phyloP scores from a whole-genome alignment of 2,113 vertebrate species.

The Halcyon malimbica region DNA sequence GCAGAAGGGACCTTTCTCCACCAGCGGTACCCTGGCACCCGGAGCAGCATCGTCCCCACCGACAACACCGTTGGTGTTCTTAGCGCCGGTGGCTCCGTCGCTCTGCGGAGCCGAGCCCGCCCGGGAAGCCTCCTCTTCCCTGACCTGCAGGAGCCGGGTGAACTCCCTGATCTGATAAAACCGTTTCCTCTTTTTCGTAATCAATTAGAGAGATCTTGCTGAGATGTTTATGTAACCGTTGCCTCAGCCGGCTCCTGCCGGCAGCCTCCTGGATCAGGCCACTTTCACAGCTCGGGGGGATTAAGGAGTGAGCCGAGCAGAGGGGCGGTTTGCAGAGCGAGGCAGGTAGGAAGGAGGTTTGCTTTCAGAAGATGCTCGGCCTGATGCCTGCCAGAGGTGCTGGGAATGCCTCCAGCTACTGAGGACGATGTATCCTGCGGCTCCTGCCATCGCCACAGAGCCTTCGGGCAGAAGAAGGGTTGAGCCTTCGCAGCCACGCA shows the following conservation, averaged over 20 bases:
- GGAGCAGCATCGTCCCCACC: background rate
- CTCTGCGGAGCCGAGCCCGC: background rate
- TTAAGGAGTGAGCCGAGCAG: background rate
- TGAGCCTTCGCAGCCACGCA: background rate
- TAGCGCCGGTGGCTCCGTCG: background rate
- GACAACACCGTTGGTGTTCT: background rate
- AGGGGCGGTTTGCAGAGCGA: background rate
- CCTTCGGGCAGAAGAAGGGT: background rate
- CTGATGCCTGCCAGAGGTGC: background rate
- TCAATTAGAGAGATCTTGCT: background rate
- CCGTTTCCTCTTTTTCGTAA: background rate
- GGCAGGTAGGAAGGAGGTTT: background rate
- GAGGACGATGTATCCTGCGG: background rate
- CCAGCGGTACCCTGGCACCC: background rate
- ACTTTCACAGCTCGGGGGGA: background rate
- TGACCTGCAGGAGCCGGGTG: background rate
- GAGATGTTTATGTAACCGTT: conserved; percentile 23
- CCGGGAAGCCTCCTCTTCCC: background rate
- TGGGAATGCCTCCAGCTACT: background rate
- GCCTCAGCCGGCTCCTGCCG: background rate
- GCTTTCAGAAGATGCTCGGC: background rate
- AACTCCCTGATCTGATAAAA: background rate
- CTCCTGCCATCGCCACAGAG: background rate
- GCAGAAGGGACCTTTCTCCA: background rate
- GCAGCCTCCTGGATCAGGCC: background rate